Conservation (phyloP, 2,113 vertebrate species). For the Amblyopsis rosae region DNA sequence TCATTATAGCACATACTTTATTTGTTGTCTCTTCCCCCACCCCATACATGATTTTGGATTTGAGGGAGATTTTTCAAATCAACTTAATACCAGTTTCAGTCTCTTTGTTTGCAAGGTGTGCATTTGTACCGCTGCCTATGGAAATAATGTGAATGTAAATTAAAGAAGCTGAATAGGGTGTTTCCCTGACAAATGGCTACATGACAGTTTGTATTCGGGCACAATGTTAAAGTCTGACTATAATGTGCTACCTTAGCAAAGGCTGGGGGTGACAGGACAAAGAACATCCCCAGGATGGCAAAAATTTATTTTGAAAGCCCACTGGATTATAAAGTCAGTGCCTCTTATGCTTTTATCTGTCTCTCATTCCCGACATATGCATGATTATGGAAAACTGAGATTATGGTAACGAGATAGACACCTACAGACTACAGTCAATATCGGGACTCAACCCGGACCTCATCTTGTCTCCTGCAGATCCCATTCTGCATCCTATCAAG, state of each 20-base stretch:
- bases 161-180: constrained; percentile 12
- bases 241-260: constrained; percentile 35
- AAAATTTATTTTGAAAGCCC: constrained; percentile 71
- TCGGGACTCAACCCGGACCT: constrained; percentile 68
- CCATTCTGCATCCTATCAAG: constrained; percentile 58
- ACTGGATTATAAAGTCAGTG: constrained; percentile 59
- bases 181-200: constrained; percentile 8
- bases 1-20: constrained; percentile 62
- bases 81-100: background rate
- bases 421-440: constrained; percentile 55
- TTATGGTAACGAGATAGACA: constrained; percentile 77
- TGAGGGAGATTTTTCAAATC: constrained; percentile 24
- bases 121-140: constrained; percentile 3
- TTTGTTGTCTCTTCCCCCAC: constrained; percentile 67
- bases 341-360: constrained; percentile 30
- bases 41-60: constrained; percentile 66
- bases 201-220: constrained; percentile 43
- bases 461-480: constrained; percentile 71
- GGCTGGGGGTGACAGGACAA: constrained; percentile 40
- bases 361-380: constrained; percentile 19
- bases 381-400: constrained; percentile 71
- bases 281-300: constrained; percentile 42
- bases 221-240: constrained; percentile 27
- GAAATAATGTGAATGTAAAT: constrained; percentile 29
- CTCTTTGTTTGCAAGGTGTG: background rate